Evolutionary conservation across 2,888 invertebrate species (phyloP).

Genomic region (Neoscelio sp.): DNA sequence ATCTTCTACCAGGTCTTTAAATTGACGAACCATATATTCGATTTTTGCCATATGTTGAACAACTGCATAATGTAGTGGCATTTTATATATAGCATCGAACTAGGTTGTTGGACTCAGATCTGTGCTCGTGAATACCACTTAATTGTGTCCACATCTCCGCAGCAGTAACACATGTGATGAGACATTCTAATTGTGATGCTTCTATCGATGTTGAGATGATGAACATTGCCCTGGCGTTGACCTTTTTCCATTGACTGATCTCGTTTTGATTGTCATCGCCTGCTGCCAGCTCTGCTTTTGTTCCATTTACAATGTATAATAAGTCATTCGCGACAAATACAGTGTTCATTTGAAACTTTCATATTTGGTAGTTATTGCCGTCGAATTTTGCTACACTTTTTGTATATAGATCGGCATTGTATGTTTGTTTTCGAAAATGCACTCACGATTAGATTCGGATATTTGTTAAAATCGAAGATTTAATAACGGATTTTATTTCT

Average conservation of each 20-base stretch:
- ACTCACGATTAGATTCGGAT: not conserved
- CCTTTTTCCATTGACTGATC: constrained; percentile 54
- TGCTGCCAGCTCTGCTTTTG: not conserved
- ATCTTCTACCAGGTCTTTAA: constrained; percentile 61
- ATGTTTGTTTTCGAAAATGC: not conserved
- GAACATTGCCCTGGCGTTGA: constrained; percentile 70
- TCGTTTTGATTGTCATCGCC: not conserved
- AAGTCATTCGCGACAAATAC: constrained; percentile 7
- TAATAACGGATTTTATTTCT: too few relatives aligned
- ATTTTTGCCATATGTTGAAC: constrained; percentile 65
- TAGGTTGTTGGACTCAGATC: constrained; percentile 69
- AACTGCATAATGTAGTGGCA: constrained; percentile 59
- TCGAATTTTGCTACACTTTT: constrained; percentile 36
- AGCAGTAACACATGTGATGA: constrained; percentile 65
- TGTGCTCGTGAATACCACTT: constrained; percentile 68
- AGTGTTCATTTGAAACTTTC: constrained; percentile 49
- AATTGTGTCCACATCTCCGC: constrained; percentile 69
- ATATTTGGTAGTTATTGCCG: constrained; percentile 32
- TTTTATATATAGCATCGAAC: constrained; percentile 65
- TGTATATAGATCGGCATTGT: not conserved
- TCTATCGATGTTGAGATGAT: constrained; percentile 67
- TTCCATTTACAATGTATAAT: constrained; percentile 7
- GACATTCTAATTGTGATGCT: constrained; percentile 49
- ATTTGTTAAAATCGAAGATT: too few relatives aligned
- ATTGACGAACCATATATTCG: constrained; percentile 62